These are phyloP conservation scores for Pammene aurita DNA, from an alignment of 2,888 invertebrate genomes.

Conservation along the genomic window DNA sequence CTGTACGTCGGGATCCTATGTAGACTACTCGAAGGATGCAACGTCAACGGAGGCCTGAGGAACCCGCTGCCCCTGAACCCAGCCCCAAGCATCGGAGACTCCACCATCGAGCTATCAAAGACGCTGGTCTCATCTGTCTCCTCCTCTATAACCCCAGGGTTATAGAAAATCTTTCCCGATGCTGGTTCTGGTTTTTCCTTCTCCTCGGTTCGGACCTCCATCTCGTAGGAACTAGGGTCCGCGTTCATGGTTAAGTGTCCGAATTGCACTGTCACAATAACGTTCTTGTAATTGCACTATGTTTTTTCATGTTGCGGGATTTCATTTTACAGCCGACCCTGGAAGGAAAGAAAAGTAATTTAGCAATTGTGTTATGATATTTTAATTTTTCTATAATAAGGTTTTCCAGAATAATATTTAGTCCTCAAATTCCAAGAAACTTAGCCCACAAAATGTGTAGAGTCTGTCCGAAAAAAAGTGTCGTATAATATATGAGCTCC, in stretches of 20 bases:
- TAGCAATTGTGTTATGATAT: too few species aligned
- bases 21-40: constrained; percentile 76
- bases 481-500: too few species aligned
- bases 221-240: constrained; percentile 68
- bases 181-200: constrained; percentile 59
- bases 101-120: constrained; percentile 73
- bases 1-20: constrained; percentile 84
- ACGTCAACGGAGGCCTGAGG: constrained; percentile 59
- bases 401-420: too few species aligned
- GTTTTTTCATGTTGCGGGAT: constrained; percentile 19
- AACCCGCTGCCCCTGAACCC: constrained; percentile 62
- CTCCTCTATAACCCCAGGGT: constrained; percentile 74
- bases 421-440: too few species aligned
- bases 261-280: constrained; percentile 28
- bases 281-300: constrained; percentile 11
- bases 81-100: constrained; percentile 71
- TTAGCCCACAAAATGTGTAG: too few species aligned
- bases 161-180: constrained; percentile 77
- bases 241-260: constrained; percentile 51
- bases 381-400: too few species aligned
- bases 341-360: constrained; percentile 3
- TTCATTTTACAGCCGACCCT: constrained; percentile 29
- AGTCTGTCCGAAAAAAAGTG: too few species aligned
- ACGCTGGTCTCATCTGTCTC: constrained; percentile 79
- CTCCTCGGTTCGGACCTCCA: constrained; percentile 66